phyloP scores from a whole-genome alignment of 2,113 vertebrate genomes.

The Prinia subflava region DNA sequence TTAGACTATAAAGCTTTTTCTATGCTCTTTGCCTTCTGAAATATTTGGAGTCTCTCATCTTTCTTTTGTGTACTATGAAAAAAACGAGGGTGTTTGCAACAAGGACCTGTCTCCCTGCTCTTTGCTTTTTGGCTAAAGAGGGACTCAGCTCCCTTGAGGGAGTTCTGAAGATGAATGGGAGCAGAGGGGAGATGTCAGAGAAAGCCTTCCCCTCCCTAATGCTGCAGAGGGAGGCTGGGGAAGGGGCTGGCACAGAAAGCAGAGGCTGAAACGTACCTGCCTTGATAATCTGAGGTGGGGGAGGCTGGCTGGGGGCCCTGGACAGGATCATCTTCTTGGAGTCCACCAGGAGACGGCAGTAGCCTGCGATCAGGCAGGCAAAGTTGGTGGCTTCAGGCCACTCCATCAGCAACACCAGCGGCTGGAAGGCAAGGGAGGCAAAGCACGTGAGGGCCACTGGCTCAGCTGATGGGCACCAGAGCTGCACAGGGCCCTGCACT shows the following conservation, averaged over 20 bases:
- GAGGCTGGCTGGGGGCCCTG: constrained; percentile 80
- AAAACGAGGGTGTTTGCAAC: no score
- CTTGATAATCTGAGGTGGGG: constrained; percentile 88
- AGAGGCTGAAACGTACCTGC: constrained; percentile 89
- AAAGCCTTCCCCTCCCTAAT: not conserved
- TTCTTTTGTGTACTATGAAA: no score
- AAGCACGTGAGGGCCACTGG: accelerated
- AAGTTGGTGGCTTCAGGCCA: constrained; percentile 98
- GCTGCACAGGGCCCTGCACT: not conserved
- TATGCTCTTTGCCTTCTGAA: no score
- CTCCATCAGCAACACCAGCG: constrained; percentile 95
- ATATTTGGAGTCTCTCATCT: no score
- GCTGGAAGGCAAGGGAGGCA: constrained; percentile 72
- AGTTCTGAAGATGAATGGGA: not conserved
- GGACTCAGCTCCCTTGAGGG: not conserved
- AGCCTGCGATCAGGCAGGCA: constrained; percentile 94
- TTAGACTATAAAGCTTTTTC: no score
- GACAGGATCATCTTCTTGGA: constrained; percentile 92
- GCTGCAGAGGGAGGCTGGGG: not conserved
- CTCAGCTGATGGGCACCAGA: not conserved
- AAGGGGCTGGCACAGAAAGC: constrained; percentile 19
- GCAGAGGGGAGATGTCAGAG: not conserved
- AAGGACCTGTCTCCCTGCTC: not conserved
- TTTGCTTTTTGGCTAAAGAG: not conserved
- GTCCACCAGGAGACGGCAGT: constrained; percentile 96